Conservation (phyloP, 2,113 vertebrate species). For the Propithecus coquereli region DNA sequence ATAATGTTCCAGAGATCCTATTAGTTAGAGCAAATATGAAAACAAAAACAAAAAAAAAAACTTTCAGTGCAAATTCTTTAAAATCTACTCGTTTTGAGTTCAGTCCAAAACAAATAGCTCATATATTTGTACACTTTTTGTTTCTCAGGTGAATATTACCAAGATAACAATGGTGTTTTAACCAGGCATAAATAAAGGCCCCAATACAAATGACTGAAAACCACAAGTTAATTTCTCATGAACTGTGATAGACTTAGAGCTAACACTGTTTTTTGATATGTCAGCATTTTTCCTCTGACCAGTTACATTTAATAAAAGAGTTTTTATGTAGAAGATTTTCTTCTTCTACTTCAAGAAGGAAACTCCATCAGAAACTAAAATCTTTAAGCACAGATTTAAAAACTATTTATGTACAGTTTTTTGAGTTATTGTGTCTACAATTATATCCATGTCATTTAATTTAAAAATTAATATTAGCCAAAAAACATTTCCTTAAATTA, state of each 20-base stretch:
- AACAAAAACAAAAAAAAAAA: slow-evolving; percentile 40
- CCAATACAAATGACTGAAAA: slow-evolving; percentile 7
- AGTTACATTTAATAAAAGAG: neutral
- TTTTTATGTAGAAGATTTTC: neutral
- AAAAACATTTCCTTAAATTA: neutral
- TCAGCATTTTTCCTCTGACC: neutral
- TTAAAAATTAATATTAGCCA: neutral
- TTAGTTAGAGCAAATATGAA: neutral
- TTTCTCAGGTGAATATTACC: neutral
- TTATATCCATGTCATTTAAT: neutral
- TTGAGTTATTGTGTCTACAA: neutral
- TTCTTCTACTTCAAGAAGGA: neutral
- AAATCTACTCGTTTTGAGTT: neutral
- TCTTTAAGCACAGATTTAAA: neutral
- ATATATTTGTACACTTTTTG: neutral
- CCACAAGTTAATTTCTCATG: neutral
- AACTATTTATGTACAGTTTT: neutral
- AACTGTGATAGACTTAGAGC: neutral
- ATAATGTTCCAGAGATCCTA: neutral
- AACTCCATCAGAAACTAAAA: neutral
- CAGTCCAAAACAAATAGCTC: neutral
- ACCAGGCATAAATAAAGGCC: neutral
- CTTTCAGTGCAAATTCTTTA: neutral
- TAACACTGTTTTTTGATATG: neutral
- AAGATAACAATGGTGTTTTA: neutral